A percentile compares a stretch with the other conserved stretches of the same genome.
Evolutionary conservation across 1,140 invertebrate species (phyloP).

Genomic region (Trissolcus basalis): DNA sequence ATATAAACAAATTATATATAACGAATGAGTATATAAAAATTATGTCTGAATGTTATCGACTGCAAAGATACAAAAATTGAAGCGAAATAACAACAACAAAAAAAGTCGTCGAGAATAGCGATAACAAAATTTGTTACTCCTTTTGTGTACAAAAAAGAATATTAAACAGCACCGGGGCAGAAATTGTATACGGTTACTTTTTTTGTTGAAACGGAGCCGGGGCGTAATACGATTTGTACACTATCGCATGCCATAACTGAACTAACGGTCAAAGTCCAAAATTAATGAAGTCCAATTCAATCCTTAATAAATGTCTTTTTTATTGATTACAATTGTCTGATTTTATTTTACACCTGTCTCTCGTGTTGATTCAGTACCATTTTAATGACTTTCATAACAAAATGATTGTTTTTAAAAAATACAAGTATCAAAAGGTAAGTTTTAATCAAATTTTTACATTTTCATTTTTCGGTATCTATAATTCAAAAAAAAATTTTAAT

Average conservation of each 20-base stretch:
- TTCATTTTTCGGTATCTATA: too few species aligned
- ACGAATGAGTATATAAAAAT: constrained; percentile 29
- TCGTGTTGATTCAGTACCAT: constrained; percentile 13
- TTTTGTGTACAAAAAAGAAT: constrained; percentile 28
- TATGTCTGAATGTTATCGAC: constrained; percentile 42
- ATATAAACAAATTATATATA: constrained; percentile 18
- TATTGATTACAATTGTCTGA: constrained; percentile 41
- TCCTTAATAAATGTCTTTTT: constrained; percentile 58
- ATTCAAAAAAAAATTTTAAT: too few species aligned
- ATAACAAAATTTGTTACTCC: constrained; percentile 1
- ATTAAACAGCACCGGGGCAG: constrained; percentile 3
- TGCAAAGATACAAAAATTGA: constrained; percentile 6
- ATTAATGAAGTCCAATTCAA: constrained; percentile 54
- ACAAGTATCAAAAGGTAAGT: background rate
- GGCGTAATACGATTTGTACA: constrained; percentile 51
- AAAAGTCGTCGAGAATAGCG: background rate
- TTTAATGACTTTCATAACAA: too few species aligned
- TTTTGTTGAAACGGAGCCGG: constrained; percentile 1
- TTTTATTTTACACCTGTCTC: constrained; percentile 28
- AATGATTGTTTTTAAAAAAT: too few species aligned
- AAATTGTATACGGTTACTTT: background rate
- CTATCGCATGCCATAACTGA: constrained; percentile 50
- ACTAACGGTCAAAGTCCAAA: constrained; percentile 41
- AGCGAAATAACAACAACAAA: background rate
- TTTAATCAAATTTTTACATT: too few species aligned